phyloP scores from a whole-genome alignment of 2,888 invertebrate genomes.

The Cephus spinipes region DNA sequence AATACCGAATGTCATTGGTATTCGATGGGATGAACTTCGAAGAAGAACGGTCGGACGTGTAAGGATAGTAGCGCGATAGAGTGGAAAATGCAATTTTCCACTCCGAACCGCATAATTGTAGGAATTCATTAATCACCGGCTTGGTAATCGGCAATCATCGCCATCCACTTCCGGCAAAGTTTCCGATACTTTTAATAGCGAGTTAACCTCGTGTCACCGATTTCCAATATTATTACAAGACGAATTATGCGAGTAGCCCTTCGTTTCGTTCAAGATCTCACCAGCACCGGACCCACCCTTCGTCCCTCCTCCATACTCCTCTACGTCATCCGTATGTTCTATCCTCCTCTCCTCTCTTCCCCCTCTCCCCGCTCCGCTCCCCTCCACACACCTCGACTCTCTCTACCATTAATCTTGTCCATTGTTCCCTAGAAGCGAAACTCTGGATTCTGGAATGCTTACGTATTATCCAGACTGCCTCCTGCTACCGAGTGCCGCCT shows the following conservation, averaged over 20 bases:
- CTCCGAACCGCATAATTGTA: background rate
- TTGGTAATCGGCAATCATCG: slow-evolving; percentile 25
- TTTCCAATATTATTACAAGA: slow-evolving; percentile 38
- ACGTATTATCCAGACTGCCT: slow-evolving; percentile 39
- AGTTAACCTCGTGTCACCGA: slow-evolving; percentile 32
- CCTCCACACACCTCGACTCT: slow-evolving; percentile 29
- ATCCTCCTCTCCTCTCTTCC: background rate
- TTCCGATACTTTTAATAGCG: slow-evolving; percentile 21
- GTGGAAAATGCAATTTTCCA: background rate
- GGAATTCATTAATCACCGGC: slow-evolving; percentile 11
- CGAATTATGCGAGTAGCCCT: slow-evolving; percentile 38
- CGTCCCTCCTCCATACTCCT: background rate
- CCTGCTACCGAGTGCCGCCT: slow-evolving; percentile 1
- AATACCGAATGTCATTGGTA: background rate
- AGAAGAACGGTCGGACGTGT: background rate
- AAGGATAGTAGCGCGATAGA: background rate
- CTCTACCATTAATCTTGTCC: slow-evolving; percentile 50
- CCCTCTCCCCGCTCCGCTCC: slow-evolving; percentile 3
- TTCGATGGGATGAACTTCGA: background rate
- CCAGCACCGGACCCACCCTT: background rate
- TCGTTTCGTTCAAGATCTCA: background rate
- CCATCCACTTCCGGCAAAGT: background rate
- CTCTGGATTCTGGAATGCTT: slow-evolving; percentile 42
- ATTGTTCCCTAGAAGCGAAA: slow-evolving; percentile 42
- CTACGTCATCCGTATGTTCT: background rate